phyloP scores from a whole-genome alignment of 2,888 invertebrate species.

The Drosophila silvestris region DNA sequence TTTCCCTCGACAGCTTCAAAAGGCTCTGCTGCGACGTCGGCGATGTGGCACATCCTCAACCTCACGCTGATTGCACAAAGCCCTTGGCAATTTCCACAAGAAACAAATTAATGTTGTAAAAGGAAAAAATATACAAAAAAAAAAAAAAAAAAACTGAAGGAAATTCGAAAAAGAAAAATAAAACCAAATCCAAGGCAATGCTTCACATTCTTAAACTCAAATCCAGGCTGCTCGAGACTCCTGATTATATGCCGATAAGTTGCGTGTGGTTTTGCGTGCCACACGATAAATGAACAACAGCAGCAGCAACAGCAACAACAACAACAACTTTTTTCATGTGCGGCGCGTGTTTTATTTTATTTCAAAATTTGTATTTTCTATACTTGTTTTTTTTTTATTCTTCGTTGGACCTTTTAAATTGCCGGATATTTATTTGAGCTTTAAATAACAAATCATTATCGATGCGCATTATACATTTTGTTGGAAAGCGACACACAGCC shows the following conservation, averaged over 20 bases:
- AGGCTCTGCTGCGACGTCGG: constrained; percentile 35
- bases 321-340: constrained; percentile 4
- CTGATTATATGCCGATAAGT: constrained; percentile 73
- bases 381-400: constrained; percentile 12
- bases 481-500: constrained; percentile 25
- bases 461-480: constrained; percentile 73
- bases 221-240: constrained; percentile 24
- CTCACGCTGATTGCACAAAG: constrained; percentile 76
- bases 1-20: constrained; percentile 54
- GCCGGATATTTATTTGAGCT: constrained; percentile 72
- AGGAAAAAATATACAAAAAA: constrained; percentile 8
- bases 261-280: constrained; percentile 55
- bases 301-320: constrained; percentile 12
- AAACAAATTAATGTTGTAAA: constrained; percentile 72
- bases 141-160: not conserved
- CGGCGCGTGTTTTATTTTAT: constrained; percentile 31
- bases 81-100: constrained; percentile 64
- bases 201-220: constrained; percentile 46
- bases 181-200: constrained; percentile 31
- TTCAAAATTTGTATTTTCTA: constrained; percentile 22
- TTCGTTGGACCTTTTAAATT: constrained; percentile 46
- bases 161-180: not conserved
- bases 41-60: constrained; percentile 16
- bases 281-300: constrained; percentile 46
- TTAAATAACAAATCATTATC: constrained; percentile 78